Evolutionary conservation across 1,140 invertebrate genomes (phyloP).

Genomic region (Pogonus chalceus): DNA sequence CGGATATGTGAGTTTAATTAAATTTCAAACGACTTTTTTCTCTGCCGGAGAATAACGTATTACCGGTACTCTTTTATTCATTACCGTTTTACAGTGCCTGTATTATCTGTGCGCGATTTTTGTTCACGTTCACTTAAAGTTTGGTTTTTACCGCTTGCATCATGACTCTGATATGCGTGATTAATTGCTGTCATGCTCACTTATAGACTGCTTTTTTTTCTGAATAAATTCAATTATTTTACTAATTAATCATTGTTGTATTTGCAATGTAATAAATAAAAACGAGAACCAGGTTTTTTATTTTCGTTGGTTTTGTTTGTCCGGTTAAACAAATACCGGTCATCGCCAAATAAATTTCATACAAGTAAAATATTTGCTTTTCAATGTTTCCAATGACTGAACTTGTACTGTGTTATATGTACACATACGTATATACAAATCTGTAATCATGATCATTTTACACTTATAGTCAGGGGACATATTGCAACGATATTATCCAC

Average conservation of each 20-base stretch:
- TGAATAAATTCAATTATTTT: neutral
- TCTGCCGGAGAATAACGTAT: neutral
- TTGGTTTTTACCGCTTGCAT: neutral
- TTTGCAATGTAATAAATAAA: neutral
- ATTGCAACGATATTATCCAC: too few species aligned
- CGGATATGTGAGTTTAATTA: conserved; percentile 6
- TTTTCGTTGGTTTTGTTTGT: too few species aligned
- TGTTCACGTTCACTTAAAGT: neutral
- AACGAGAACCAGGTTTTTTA: too few species aligned
- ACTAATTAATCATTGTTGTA: neutral
- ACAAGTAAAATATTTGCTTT: neutral
- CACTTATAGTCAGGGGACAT: too few species aligned
- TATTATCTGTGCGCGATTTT: neutral
- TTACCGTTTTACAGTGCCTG: neutral
- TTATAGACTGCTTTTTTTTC: neutral
- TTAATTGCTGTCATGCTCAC: neutral
- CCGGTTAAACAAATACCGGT: too few species aligned
- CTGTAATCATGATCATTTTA: too few species aligned
- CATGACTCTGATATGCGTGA: too few species aligned
- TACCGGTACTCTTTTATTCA: conserved; percentile 4
- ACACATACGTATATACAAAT: too few species aligned
- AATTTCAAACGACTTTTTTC: conserved; percentile 6
- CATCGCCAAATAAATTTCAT: neutral
- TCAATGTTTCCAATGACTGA: too few species aligned
- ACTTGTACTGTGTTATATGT: too few species aligned